A percentile compares a stretch with the other conserved stretches of the same genome.
Conservation (phyloP, 2,113 vertebrate genomes). For the Xenotilapia caudafasciata region DNA sequence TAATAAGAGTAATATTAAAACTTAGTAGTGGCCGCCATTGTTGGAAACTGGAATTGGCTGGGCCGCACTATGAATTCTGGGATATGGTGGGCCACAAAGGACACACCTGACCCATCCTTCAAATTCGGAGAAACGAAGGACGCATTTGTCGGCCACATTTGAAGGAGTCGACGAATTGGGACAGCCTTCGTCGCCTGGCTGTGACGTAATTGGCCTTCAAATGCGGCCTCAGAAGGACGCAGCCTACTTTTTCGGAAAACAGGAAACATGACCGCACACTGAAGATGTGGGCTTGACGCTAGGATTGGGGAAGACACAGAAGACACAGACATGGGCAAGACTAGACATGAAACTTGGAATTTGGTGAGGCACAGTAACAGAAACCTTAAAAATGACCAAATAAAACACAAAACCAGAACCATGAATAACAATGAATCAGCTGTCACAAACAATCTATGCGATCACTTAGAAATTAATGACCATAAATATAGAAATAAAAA, state of each 20-base stretch:
- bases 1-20: not conserved
- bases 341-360: not conserved
- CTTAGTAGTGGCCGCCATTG: accelerated
- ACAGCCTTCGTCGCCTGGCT: not conserved
- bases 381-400: not conserved
- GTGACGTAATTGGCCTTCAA: not conserved
- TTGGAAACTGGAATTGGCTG: not conserved
- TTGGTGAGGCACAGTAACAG: not conserved
- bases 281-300: not conserved
- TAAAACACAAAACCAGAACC: not conserved
- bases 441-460: not conserved
- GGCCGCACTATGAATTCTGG: not conserved
- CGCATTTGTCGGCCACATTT: not conserved
- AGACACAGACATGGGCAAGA: not conserved
- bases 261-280: not conserved
- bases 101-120: not conserved
- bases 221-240: accelerated
- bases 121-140: not conserved
- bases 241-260: not conserved
- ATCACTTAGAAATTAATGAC: not conserved
- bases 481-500: not conserved
- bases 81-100: not conserved
- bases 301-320: not conserved
- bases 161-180: accelerated
- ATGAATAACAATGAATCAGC: not conserved